Evolutionary conservation across 1,140 invertebrate species (phyloP).

Genomic region (Meloidogyne hapla): DNA sequence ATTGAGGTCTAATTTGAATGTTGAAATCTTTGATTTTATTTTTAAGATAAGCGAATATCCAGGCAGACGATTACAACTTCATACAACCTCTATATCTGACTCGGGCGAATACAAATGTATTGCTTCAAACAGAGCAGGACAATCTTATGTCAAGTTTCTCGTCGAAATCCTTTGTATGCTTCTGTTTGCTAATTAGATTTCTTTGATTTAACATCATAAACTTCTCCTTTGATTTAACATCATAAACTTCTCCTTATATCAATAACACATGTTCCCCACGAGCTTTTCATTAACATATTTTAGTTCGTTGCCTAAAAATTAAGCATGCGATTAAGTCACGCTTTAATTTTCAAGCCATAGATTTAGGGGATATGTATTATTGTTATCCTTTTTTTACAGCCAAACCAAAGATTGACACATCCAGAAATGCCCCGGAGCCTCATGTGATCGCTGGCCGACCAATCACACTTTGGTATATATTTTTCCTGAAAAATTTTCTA

Average conservation of each 20-base stretch:
- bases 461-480: slow-evolving; percentile 59
- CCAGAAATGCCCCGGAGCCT: slow-evolving; percentile 23
- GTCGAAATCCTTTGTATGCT: slow-evolving; percentile 59
- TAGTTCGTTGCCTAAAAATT: too few species aligned
- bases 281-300: too few species aligned
- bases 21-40: background rate
- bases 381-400: slow-evolving; percentile 29
- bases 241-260: too few species aligned
- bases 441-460: slow-evolving; percentile 51
- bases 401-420: slow-evolving; percentile 36
- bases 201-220: too few species aligned
- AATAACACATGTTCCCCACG: too few species aligned
- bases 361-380: background rate
- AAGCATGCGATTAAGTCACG: too few species aligned
- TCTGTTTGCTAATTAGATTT: too few species aligned
- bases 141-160: slow-evolving; percentile 53
- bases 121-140: slow-evolving; percentile 58
- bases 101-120: slow-evolving; percentile 58
- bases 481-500: too few species aligned
- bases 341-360: too few species aligned
- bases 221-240: too few species aligned
- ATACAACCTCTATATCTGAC: slow-evolving; percentile 35
- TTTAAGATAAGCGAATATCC: slow-evolving; percentile 34
- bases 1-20: background rate
- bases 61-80: slow-evolving; percentile 46